A percentile compares a stretch with the other conserved stretches of the same genome.
Conservation (phyloP, 64 coral and sea anemone species). For the Pocillopora damicornis region DNA sequence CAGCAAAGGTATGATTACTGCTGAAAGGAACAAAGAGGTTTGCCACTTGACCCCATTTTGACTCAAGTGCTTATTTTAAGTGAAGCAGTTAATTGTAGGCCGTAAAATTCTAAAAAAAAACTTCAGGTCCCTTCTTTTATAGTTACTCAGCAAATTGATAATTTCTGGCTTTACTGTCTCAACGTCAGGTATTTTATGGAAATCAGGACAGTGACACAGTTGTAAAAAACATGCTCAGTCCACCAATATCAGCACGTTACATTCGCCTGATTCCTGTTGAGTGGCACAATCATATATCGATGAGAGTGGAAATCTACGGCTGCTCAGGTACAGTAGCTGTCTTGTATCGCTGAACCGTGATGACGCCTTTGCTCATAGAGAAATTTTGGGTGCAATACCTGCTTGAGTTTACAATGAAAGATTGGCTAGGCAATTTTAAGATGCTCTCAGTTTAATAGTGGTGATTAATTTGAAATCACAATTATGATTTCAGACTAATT, state of each 20-base stretch:
- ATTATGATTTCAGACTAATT: too few species aligned
- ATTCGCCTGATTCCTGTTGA: background rate
- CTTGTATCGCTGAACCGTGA: too few species aligned
- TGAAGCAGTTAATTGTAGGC: background rate
- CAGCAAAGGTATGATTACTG: background rate
- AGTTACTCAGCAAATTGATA: background rate
- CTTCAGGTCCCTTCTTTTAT: too few species aligned
- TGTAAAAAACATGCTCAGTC: background rate
- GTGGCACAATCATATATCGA: slow-evolving; percentile 35
- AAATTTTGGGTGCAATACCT: too few species aligned
- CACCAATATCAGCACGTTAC: slow-evolving; percentile 6
- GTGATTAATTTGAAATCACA: too few species aligned
- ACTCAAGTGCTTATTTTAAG: too few species aligned
- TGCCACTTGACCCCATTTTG: too few species aligned
- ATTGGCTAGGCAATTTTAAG: background rate
- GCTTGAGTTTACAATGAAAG: background rate
- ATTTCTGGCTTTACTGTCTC: background rate
- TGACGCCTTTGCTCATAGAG: too few species aligned
- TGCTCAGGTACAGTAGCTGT: background rate
- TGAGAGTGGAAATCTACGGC: slow-evolving; percentile 23
- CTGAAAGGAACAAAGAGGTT: background rate
- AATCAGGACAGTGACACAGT: slow-evolving; percentile 18
- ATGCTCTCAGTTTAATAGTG: too few species aligned
- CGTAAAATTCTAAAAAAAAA: too few species aligned
- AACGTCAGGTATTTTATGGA: slow-evolving; percentile 22